Base-by-base conservation (phyloP, 2,113 vertebrate genomes). In the Morone saxatilis region DNA sequence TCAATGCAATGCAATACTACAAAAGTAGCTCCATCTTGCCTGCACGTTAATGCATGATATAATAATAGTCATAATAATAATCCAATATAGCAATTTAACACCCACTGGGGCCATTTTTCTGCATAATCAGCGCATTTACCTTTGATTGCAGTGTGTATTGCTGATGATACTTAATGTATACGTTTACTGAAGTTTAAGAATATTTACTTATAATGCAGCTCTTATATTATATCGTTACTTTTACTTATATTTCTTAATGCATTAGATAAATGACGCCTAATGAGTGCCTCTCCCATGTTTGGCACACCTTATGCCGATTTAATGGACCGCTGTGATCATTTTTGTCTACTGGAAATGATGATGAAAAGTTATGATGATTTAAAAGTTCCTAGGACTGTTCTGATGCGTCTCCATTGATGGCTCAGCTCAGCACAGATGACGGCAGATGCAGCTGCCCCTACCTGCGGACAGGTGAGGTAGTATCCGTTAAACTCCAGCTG, bases 391-490 rank as follows among this genome's bases (percentile, higher is more conserved):
- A 5, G 31, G 59, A 40, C 16, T 40, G 43, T 6, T 40, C 9
- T 6, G 20, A 41, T 20, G 16, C 14, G 7, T 53, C 14, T 14
- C 3, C 9, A 47, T 38, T 71, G 9, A 19, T 20, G 54, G 8
- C 2, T 47, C 8, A 60, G 41, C 41, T 71, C n/a, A 57, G 50
- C 4, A 7, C 25, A 53, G 7, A 31, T 13, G 47, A 13, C 0
- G 17, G 14, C 48, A 38, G 50, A 13, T 48, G 67, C 40, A 22
- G 68, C 45, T 25, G 50, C 17, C 62, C 73, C 36, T 45, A 91
- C 91, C 88, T 89, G 82, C 43, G 66, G 56, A 67, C 88, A 91
- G 87, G 83, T 92, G 86, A 90, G 70, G 60, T 78, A 68, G 66
- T 50, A 3, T 84, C 83, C 69, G 74, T 74, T 4, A 53, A 31